Conservation (phyloP, 2,888 invertebrate genomes). For the Oegoconia quadripuncta region DNA sequence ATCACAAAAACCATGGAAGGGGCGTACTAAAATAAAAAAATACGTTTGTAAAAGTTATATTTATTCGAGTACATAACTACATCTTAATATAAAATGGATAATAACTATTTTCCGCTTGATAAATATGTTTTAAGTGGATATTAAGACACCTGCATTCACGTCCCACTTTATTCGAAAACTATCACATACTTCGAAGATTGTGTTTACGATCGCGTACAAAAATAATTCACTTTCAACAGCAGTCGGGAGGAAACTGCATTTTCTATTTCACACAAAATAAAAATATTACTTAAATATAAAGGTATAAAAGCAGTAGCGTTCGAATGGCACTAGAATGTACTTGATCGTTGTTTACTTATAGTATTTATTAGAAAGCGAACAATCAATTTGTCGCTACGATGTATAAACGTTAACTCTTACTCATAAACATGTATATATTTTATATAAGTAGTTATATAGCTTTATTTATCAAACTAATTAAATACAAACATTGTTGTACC, state of each 20-base stretch:
- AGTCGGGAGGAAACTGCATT: conserved; percentile 46
- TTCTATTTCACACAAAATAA: conserved; percentile 18
- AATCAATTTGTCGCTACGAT: neutral
- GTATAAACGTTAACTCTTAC: neutral
- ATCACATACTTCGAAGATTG: conserved; percentile 63
- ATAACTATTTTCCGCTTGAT: conserved; percentile 74
- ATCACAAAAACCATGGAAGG: too few species aligned
- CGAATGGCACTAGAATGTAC: conserved; percentile 67
- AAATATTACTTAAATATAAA: conserved; percentile 1
- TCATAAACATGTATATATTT: too few species aligned
- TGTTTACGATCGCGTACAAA: conserved; percentile 60
- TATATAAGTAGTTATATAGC: neutral
- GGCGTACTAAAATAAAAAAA: conserved; percentile 36
- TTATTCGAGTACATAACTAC: conserved; percentile 81
- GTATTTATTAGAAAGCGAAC: conserved; percentile 1
- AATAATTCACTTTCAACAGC: conserved; percentile 59
- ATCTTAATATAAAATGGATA: conserved; percentile 76
- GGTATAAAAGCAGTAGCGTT: conserved; percentile 33
- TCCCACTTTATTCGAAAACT: conserved; percentile 55
- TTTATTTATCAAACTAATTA: conserved; percentile 1
- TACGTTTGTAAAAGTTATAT: conserved; percentile 74
- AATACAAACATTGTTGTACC: too few species aligned
- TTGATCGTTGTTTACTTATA: conserved; percentile 37
- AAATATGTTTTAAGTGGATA: conserved; percentile 72
- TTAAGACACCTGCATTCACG: conserved; percentile 60